Conservation (phyloP, 2,113 vertebrate genomes). For the Canis aureus region DNA sequence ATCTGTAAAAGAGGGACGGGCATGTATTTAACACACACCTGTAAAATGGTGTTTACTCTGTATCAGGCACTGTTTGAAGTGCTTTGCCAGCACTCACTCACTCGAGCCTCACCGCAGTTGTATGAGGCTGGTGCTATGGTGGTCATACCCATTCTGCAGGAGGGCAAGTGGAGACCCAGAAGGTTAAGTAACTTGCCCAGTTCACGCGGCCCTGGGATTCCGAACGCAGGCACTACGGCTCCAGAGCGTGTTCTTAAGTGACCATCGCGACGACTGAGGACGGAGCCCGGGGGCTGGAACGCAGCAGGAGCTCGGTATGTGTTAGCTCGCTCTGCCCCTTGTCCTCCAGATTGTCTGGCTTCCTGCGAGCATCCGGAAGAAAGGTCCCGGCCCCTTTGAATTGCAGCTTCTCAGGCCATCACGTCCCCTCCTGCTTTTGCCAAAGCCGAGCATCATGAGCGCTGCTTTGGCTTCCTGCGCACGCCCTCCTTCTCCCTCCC, state of each 20-base stretch:
- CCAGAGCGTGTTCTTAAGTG: not conserved
- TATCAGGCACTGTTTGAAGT: not conserved
- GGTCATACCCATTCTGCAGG: not conserved
- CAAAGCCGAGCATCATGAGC: not conserved
- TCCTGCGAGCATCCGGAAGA: not conserved
- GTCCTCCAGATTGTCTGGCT: not conserved
- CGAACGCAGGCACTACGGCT: fast-evolving
- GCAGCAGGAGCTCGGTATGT: fast-evolving
- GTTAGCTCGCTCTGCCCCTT: no score
- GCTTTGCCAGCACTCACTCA: not conserved
- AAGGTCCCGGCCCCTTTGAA: not conserved
- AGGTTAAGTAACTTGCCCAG: not conserved
- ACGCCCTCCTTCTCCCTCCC: not conserved
- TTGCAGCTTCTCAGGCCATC: not conserved
- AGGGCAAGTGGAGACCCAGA: not conserved
- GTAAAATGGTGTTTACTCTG: not conserved
- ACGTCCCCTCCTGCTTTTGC: not conserved
- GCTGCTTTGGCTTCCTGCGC: not conserved
- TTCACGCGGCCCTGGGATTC: not conserved
- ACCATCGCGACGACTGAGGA: not conserved
- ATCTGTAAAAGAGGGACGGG: not conserved
- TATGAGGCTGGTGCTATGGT: not conserved
- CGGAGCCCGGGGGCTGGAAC: not conserved
- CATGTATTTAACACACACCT: not conserved
- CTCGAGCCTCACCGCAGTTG: not conserved